phyloP scores from a whole-genome alignment of 2,797 vertebrate genomes.

The Oryzias dopingdopingensis region DNA sequence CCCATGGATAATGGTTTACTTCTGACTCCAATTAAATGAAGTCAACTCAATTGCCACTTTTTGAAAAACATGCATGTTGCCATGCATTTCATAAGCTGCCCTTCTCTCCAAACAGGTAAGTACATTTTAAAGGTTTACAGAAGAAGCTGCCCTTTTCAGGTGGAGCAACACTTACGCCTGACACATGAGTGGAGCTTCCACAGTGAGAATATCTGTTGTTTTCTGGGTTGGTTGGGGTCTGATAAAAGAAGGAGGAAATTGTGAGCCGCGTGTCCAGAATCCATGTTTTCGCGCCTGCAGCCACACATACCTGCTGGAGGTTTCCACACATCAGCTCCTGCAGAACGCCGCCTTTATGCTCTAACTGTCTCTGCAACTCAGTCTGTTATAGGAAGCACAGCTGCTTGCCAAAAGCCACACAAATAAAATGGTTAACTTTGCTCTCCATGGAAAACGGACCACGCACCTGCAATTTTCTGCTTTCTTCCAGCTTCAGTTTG shows the following conservation, averaged over 20 bases:
- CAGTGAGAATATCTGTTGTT: slow-evolving; percentile 86
- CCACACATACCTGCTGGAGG: slow-evolving; percentile 78
- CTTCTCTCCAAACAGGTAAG: not conserved
- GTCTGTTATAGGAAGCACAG: slow-evolving; percentile 65
- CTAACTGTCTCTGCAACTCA: slow-evolving; percentile 85
- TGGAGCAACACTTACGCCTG: slow-evolving; percentile 77
- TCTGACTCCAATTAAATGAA: too few relatives aligned
- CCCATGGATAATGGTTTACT: too few relatives aligned
- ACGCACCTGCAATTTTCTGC: slow-evolving; percentile 81
- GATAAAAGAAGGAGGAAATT: not conserved
- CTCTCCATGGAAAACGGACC: slow-evolving; percentile 4
- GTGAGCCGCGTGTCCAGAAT: not conserved
- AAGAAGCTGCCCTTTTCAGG: not conserved
- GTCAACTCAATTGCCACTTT: too few relatives aligned
- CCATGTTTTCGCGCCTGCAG: not conserved
- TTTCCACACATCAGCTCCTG: slow-evolving; percentile 84
- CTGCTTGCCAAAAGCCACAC: not conserved
- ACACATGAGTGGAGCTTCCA: slow-evolving; percentile 73
- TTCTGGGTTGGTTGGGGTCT: slow-evolving; percentile 70
- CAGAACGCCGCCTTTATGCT: slow-evolving; percentile 82
- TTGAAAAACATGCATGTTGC: too few relatives aligned
- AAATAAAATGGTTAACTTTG: not conserved
- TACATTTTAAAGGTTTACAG: not conserved
- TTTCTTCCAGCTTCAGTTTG: slow-evolving; percentile 89
- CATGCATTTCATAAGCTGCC: too few relatives aligned